These are phyloP conservation scores for Eurystomus glaucurus DNA, from an alignment of 2,797 vertebrate species.

Conservation along the genomic window DNA sequence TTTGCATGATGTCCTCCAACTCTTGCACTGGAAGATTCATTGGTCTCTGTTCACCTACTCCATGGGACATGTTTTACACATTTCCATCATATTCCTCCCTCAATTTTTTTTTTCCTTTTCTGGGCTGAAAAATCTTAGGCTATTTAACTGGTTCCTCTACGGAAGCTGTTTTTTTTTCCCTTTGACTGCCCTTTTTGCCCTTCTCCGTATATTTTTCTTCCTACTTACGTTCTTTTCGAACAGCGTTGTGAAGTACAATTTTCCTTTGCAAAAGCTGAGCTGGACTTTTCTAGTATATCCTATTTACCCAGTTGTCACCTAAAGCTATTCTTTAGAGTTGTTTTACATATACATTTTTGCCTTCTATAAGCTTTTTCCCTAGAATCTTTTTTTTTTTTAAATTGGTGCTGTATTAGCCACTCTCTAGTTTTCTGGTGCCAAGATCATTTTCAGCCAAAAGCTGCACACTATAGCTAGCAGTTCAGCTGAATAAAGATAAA, in stretches of 20 bases:
- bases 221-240: not conserved
- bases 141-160: not conserved
- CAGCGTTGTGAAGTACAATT: not conserved
- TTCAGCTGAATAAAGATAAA: conserved; percentile 25
- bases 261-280: conserved; percentile 6
- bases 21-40: not conserved
- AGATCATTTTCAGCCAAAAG: conserved; percentile 15
- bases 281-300: not conserved
- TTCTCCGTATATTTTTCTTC: conserved; percentile 4
- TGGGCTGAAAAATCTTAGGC: not conserved
- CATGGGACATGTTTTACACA: not conserved
- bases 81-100: not conserved
- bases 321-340: not conserved
- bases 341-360: not conserved
- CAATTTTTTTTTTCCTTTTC: not conserved
- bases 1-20: not conserved
- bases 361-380: conserved; percentile 25
- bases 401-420: conserved; percentile 9
- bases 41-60: not conserved
- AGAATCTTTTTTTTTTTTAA: not conserved
- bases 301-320: not conserved
- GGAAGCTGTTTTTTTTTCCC: not conserved
- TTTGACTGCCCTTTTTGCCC: not conserved
- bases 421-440: conserved; percentile 47
- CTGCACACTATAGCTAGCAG: not conserved